Evolutionary conservation across 1,140 invertebrate genomes (phyloP), one percentile per base, ranked within the genome.

Genomic region (Zaprionus gabonicus): DNA sequence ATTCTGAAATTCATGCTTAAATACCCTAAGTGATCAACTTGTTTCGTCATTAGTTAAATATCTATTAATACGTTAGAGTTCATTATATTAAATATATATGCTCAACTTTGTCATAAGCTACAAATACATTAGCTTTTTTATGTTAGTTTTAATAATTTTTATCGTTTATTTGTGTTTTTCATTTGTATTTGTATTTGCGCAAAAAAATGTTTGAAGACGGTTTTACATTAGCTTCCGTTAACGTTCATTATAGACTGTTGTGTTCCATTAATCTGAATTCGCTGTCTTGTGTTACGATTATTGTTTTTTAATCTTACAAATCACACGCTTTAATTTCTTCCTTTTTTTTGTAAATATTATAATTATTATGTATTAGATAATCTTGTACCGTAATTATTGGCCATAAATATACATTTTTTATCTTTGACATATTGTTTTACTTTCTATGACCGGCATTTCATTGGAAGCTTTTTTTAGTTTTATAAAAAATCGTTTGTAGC

Each of bases 231-330:
- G 46, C 53, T 67, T 79, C 41, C 31, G 51, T 81, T 81, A 69
- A 76, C 78, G 76, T 83, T 87, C 67, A 76, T 64, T 70, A 68
- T 73, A 74, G 67, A 84, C 65, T 81, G 71, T 80, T 70, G 41
- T 46, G 7, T 46, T 60, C 53, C 38, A 15, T 75, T 56, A 63
- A 71, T 84, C 71, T 78, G 69, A 81, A 85, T 88, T 90, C 85
- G 85, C 85, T 90, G 85, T 90, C 87, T 90, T 81, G 85, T 82
- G 80, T 90, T 90, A 85, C 81, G 64, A 77, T 90, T 90, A 90
- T 90, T 90, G 85, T 90, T 88, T 78, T 90, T 88, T 78, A 71
- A 80, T 60, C 72, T 81, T 71, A 59, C 41, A 60, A 67, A 83
- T 82, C 81, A 81, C 73, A 81, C 78, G 55, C 68, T 63, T 57